Evolutionary conservation across 2,113 vertebrate genomes (phyloP).

Genomic region (Sinosuthora webbiana): DNA sequence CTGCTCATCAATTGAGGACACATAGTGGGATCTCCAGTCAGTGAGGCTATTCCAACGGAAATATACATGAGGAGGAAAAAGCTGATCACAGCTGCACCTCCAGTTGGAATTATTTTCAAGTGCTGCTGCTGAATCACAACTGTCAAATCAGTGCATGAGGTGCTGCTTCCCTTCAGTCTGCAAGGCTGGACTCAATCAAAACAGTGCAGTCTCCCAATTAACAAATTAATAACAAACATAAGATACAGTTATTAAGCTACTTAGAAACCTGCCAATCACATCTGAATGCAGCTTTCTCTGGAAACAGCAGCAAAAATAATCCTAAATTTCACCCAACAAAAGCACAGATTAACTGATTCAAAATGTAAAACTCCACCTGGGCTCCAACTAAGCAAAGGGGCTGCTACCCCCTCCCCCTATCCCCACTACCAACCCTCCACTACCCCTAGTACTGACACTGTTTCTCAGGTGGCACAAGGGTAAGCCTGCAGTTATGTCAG

Average conservation of each 20-base stretch:
- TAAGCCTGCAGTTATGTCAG: background rate
- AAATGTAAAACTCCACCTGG: background rate
- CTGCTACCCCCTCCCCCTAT: fast-evolving
- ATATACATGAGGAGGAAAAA: background rate
- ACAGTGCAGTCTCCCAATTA: background rate
- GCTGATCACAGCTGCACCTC: background rate
- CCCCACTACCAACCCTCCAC: background rate
- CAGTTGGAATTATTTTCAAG: background rate
- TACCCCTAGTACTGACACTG: fast-evolving
- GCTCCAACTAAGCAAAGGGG: background rate
- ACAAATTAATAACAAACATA: background rate
- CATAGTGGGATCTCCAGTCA: background rate
- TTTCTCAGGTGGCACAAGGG: background rate
- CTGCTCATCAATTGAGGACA: background rate
- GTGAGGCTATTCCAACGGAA: background rate
- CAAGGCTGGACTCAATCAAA: background rate
- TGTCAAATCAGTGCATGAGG: background rate
- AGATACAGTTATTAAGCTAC: background rate
- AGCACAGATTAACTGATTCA: background rate
- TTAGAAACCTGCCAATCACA: background rate
- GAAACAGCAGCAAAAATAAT: background rate
- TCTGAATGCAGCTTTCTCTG: background rate
- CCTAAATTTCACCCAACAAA: background rate
- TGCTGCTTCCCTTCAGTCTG: background rate
- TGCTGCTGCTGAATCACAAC: background rate